Evolutionary conservation across 2,113 vertebrate genomes (phyloP).

Genomic region (Eulacestoma nigropectus): DNA sequence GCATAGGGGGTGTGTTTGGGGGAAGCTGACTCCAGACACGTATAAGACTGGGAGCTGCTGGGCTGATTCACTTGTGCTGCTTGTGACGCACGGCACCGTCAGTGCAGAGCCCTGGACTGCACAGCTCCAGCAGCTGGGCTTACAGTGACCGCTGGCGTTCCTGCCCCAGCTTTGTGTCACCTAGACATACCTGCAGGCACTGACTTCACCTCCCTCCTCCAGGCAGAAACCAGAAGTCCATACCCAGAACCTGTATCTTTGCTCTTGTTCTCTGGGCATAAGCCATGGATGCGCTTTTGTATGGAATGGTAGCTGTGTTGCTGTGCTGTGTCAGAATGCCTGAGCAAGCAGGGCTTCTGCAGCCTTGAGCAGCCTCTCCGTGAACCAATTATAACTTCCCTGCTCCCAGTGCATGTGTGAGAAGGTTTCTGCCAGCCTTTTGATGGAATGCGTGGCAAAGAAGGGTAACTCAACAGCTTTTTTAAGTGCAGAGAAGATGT

Average conservation of each 20-base stretch:
- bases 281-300: rapidly evolving
- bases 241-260: background rate
- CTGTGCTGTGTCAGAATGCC: background rate
- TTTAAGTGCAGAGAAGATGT: background rate
- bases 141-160: rapidly evolving
- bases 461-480: background rate
- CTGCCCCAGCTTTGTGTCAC: background rate
- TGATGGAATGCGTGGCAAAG: background rate
- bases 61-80: background rate
- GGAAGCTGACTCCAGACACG: constrained; percentile 33
- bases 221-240: background rate
- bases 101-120: background rate
- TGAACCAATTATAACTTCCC: background rate
- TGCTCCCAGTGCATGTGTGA: background rate
- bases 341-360: background rate
- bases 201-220: background rate
- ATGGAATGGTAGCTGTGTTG: background rate
- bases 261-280: background rate
- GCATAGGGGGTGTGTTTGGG: background rate
- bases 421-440: background rate
- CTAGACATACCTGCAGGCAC: background rate
- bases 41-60: background rate
- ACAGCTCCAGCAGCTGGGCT: background rate
- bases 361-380: background rate
- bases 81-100: background rate